These are phyloP conservation scores for Onychomys leucogaster DNA, from an alignment of 2,797 vertebrate species.

Conservation along the genomic window DNA sequence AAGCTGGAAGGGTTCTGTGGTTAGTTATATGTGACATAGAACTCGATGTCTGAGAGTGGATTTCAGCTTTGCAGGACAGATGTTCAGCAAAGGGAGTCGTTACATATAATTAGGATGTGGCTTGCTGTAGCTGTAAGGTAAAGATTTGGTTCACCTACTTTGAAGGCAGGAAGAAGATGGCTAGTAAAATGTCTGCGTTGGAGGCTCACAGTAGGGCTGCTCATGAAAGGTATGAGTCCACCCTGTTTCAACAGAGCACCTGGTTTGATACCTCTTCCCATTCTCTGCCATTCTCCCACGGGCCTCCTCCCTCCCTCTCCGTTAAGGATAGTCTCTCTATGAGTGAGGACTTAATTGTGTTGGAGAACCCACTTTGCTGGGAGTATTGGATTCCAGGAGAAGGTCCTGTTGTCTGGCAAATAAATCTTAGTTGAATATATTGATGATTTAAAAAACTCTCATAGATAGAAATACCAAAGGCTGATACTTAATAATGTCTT, in stretches of 20 bases:
- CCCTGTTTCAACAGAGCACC: background rate
- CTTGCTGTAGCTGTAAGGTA: background rate
- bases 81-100: background rate
- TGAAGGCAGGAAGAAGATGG: background rate
- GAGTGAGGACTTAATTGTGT: constrained; percentile 42
- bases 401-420: background rate
- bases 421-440: constrained; percentile 20
- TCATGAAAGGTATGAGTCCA: background rate
- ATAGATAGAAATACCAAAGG: constrained; percentile 52
- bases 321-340: constrained; percentile 23
- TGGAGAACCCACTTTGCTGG: background rate
- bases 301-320: background rate
- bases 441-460: constrained; percentile 43
- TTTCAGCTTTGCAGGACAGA: background rate
- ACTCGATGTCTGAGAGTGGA: background rate
- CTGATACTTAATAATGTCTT: constrained; percentile 45
- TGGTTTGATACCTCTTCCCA: background rate
- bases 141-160: background rate
- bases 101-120: background rate
- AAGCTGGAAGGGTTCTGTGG: background rate
- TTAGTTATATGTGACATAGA: background rate
- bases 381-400: background rate
- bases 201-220: background rate
- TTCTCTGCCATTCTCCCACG: background rate
- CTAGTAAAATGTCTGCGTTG: background rate